These are phyloP conservation scores for Megalurothrips usitatus DNA, from an alignment of 2,888 invertebrate genomes.

Conservation along the genomic window DNA sequence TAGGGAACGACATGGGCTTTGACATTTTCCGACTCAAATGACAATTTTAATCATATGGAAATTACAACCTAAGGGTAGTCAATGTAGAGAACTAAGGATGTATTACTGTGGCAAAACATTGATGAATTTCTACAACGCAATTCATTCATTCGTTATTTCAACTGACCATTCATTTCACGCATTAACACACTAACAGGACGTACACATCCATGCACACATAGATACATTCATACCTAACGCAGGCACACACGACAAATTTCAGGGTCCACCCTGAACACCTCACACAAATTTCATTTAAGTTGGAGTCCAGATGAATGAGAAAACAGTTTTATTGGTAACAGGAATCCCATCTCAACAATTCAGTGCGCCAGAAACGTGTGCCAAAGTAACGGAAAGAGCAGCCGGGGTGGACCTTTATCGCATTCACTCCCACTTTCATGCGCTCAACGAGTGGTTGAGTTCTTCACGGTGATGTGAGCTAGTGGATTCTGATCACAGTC, in stretches of 20 bases:
- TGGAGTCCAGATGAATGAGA: no score
- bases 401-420: neutral
- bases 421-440: neutral
- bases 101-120: neutral
- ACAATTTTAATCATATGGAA: neutral
- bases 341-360: neutral
- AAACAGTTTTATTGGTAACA: neutral
- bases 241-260: neutral
- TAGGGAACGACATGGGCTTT: neutral
- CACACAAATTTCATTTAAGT: no score
- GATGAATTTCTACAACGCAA: neutral
- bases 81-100: neutral
- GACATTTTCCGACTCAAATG: neutral
- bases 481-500: constrained; percentile 24
- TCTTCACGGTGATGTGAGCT: constrained; percentile 22
- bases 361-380: neutral
- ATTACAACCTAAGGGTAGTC: neutral
- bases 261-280: neutral
- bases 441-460: constrained; percentile 21
- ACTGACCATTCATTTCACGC: neutral
- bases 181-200: neutral
- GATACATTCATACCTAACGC: neutral
- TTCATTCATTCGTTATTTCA: neutral
- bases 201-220: neutral
- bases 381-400: neutral